Evolutionary conservation across 2,888 invertebrate species (phyloP), one percentile per base, ranked within the genome.

Genomic region (Tachina fera): DNA sequence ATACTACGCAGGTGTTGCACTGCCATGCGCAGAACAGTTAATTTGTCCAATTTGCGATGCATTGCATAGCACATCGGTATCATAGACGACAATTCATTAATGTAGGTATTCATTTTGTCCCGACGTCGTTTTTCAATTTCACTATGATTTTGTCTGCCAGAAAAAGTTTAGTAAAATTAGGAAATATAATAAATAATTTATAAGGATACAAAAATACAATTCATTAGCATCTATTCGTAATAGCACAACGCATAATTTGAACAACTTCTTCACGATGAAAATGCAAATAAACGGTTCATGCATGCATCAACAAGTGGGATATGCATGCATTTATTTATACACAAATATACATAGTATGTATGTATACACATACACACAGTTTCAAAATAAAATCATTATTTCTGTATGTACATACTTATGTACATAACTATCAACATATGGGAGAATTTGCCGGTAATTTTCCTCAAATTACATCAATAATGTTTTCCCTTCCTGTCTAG

Each of bases 51-150:
- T 93, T 98, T 98, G 77, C 98, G 94, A 47, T 97, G 96, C 96
- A 98, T 97, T 5, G 97, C 97, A 89, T 96, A 96, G 91, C 98
- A 98, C 97, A 98, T 97, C 0, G 98, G 98, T 22, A 98, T 95
- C 95, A 98, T 96, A 1, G 96, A 94, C 72, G 97, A 96, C 80
- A 98, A 92, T 92, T 98, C 98, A 4, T 96, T 95, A 89, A 98
- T 98, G 93, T 98, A 98, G 0, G 96, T 97, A 93, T 98, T 98
- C 98, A 98, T 98, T 93, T 98, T 98, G 92, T 98, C 98, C 45
- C 98, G 94, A 0, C 98, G 94, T 0, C 98, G 94, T 92, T 98
- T 98, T 93, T 98, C 98, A 85, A 98, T 98, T 93, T 98, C 98
- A 92, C 98, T 98, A 93, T 98, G 98, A 93, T 98, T 98, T 93